Percentiles rank a stretch among this genome's conserved stretches.
phyloP scores from a whole-genome alignment of 2,113 vertebrate species.

The Scomber japonicus region DNA sequence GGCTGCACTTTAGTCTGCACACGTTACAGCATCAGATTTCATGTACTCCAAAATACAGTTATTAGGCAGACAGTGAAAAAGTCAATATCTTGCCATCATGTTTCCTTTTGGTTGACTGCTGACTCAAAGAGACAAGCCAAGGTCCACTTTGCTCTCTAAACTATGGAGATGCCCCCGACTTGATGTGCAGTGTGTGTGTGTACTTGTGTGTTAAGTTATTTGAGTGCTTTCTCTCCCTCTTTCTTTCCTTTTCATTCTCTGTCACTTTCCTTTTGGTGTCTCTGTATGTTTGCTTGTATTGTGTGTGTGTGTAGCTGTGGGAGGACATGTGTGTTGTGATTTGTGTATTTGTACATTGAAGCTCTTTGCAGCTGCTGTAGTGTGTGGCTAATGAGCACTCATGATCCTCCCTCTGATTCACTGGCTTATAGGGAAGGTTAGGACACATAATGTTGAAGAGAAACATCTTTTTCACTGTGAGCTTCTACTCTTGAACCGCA shows the following conservation, averaged over 20 bases:
- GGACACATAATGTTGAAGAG: slow-evolving; percentile 20
- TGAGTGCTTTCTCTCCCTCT: slow-evolving; percentile 53
- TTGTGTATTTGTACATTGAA: slow-evolving; percentile 47
- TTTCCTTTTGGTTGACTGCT: slow-evolving; percentile 79
- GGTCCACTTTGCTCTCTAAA: slow-evolving; percentile 69
- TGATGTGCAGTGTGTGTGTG: slow-evolving; percentile 31
- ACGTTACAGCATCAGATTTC: slow-evolving; percentile 71
- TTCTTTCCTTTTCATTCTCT: not conserved
- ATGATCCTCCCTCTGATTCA: slow-evolving; percentile 44
- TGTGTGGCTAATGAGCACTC: slow-evolving; percentile 68
- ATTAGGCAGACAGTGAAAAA: slow-evolving; percentile 81
- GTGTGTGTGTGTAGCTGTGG: slow-evolving; percentile 17
- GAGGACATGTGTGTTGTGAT: not conserved
- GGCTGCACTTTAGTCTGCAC: slow-evolving; percentile 75
- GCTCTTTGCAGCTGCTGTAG: slow-evolving; percentile 45
- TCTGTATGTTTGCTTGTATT: slow-evolving; percentile 26
- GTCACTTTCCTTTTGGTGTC: slow-evolving; percentile 24
- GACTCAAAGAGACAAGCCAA: slow-evolving; percentile 77
- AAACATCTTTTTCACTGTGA: not conserved
- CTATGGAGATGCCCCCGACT: slow-evolving; percentile 59
- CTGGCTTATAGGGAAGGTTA: slow-evolving; percentile 41
- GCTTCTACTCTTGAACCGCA: not conserved
- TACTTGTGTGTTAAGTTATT: slow-evolving; percentile 50
- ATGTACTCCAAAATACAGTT: slow-evolving; percentile 80
- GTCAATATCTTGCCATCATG: slow-evolving; percentile 80